Evolutionary conservation across 2,888 invertebrate genomes (phyloP).

Genomic region (Drosophila pseudotakahashii): DNA sequence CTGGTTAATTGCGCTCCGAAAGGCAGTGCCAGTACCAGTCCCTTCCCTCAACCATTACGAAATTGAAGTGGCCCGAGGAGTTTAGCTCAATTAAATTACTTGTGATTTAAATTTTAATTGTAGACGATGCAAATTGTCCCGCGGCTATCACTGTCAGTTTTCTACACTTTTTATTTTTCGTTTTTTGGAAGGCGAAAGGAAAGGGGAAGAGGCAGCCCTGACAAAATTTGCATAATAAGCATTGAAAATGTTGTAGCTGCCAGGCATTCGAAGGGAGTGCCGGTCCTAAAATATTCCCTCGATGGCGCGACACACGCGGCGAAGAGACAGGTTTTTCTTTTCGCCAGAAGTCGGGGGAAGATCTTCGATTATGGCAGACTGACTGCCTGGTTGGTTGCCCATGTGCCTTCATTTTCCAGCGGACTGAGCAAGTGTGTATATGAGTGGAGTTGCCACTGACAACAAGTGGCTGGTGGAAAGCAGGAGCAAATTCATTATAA

Average conservation of each 20-base stretch:
- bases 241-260: conserved; percentile 57
- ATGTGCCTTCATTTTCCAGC: conserved; percentile 77
- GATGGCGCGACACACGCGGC: conserved; percentile 60
- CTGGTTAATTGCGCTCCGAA: conserved; percentile 68
- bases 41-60: conserved; percentile 27
- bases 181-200: not conserved
- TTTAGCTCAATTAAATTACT: conserved; percentile 76
- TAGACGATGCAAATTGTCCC: conserved; percentile 58
- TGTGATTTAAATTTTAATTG: conserved; percentile 78
- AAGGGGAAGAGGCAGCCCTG: conserved; percentile 36
- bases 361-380: conserved; percentile 69
- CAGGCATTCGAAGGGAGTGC: conserved; percentile 12
- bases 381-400: conserved; percentile 26
- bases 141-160: conserved; percentile 62
- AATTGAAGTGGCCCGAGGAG: conserved; percentile 50
- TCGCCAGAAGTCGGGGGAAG: conserved; percentile 66
- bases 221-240: conserved; percentile 75
- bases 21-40: not conserved
- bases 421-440: conserved; percentile 59
- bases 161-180: conserved; percentile 29
- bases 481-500: conserved; percentile 78
- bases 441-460: conserved; percentile 70
- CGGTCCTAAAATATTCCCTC: conserved; percentile 20
- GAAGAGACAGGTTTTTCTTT: conserved; percentile 51
- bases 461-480: conserved; percentile 64